Evolutionary conservation across 64 coral and sea anemone species (phyloP).

Genomic region (Actinia equina): DNA sequence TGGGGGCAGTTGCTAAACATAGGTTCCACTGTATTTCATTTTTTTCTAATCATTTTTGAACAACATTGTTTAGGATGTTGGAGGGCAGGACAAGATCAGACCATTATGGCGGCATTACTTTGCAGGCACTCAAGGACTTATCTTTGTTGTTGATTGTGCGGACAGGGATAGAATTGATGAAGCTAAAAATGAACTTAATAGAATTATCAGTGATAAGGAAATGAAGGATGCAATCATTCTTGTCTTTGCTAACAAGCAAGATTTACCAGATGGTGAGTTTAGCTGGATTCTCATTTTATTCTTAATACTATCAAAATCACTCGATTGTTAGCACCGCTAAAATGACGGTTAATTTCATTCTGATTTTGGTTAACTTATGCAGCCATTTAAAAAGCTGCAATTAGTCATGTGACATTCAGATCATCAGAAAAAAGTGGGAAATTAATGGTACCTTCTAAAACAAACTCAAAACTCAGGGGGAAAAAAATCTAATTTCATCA

Average conservation of each 20-base stretch:
- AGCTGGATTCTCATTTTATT: neutral
- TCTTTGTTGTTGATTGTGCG: conserved; percentile 95
- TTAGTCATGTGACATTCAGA: too few relatives aligned
- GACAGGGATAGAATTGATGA: conserved; percentile 92
- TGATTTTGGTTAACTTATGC: too few relatives aligned
- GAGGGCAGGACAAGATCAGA: conserved; percentile 95
- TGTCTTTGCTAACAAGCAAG: conserved; percentile 98
- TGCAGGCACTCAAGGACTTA: conserved; percentile 85
- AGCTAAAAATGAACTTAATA: conserved; percentile 78
- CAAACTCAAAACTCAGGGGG: too few relatives aligned
- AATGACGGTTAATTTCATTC: too few relatives aligned
- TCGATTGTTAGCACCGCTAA: too few relatives aligned
- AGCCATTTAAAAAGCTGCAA: too few relatives aligned
- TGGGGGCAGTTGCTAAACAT: too few relatives aligned
- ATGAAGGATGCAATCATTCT: conserved; percentile 94
- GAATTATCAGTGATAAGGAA: conserved; percentile 87
- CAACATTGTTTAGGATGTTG: conserved; percentile 73
- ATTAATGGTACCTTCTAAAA: too few relatives aligned
- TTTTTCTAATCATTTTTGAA: neutral
- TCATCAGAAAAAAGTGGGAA: too few relatives aligned
- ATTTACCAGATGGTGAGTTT: conserved; percentile 94
- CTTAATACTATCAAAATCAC: too few relatives aligned
- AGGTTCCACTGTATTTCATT: neutral
- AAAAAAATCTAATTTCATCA: neutral
- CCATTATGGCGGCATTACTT: conserved; percentile 95